phyloP scores from a whole-genome alignment of 2,113 vertebrate genomes.

The Prochilodus magdalenae region DNA sequence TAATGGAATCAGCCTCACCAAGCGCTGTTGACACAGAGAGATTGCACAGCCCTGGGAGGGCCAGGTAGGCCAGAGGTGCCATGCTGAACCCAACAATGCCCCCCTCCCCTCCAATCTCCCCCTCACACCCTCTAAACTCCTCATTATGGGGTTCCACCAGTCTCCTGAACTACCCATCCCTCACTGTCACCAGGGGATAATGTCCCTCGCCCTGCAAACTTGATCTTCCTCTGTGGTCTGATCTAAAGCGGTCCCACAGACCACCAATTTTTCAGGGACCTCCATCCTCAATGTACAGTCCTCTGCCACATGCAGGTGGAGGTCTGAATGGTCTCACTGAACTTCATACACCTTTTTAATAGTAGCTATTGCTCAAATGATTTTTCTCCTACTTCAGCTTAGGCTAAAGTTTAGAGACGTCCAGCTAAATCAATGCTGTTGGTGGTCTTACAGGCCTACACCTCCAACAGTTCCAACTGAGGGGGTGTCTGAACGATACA shows the following conservation, averaged over 20 bases:
- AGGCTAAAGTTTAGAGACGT: no score
- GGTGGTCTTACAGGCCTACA: no score
- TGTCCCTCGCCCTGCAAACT: slow-evolving; percentile 66
- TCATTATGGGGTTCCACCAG: slow-evolving; percentile 89
- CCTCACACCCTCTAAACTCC: slow-evolving; percentile 75
- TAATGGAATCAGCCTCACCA: slow-evolving; percentile 99
- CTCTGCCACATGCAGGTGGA: slow-evolving; percentile 2
- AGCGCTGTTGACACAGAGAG: slow-evolving; percentile 97
- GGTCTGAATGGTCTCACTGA: slow-evolving; percentile 4
- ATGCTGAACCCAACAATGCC: slow-evolving; percentile 62
- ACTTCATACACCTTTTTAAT: neutral
- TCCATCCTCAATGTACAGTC: slow-evolving; percentile 35
- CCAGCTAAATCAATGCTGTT: no score
- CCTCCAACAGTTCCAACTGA: no score
- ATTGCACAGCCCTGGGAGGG: slow-evolving; percentile 95
- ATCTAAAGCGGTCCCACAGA: slow-evolving; percentile 51
- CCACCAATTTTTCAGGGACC: slow-evolving; percentile 63
- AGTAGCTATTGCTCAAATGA: no score
- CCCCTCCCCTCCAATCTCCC: slow-evolving; percentile 60
- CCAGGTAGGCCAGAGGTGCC: slow-evolving; percentile 82
- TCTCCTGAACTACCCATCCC: slow-evolving; percentile 84
- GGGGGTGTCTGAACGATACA: no score
- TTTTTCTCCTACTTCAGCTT: no score
- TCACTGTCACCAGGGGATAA: slow-evolving; percentile 84
- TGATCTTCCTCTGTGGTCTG: slow-evolving; percentile 77